phyloP scores from a whole-genome alignment of 2,888 invertebrate genomes.

The Acrobeloides nanus region DNA sequence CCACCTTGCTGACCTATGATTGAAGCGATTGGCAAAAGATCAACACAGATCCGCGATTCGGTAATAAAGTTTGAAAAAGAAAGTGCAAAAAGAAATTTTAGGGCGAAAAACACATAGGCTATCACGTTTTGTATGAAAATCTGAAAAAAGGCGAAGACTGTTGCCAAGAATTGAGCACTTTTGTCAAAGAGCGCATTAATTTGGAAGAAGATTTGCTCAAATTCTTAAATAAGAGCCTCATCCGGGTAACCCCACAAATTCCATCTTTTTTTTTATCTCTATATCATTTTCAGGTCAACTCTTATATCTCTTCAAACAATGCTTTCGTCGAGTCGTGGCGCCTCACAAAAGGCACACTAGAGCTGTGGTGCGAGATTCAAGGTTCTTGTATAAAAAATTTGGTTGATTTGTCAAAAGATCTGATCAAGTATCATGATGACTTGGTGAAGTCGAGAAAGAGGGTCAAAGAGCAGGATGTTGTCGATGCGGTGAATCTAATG shows the following conservation, averaged over 20 bases:
- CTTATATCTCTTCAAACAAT: conserved; percentile 20
- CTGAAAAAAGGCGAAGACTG: conserved; percentile 95
- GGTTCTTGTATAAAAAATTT: conserved; percentile 62
- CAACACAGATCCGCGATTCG: too few relatives aligned
- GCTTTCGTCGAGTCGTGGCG: conserved; percentile 44
- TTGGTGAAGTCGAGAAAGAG: conserved; percentile 86
- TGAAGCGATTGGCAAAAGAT: too few relatives aligned
- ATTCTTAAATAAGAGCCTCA: conserved; percentile 29
- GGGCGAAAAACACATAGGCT: conserved; percentile 86
- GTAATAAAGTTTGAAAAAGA: too few relatives aligned
- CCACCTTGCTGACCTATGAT: too few relatives aligned
- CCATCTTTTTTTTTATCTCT: too few relatives aligned
- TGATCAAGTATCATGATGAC: conserved; percentile 88
- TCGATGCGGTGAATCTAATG: conserved; percentile 58
- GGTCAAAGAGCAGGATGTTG: conserved; percentile 54
- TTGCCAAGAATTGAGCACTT: conserved; percentile 90
- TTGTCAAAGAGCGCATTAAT: too few relatives aligned
- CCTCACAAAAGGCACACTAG: conserved; percentile 45
- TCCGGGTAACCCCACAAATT: too few relatives aligned
- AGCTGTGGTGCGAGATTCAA: conserved; percentile 45
- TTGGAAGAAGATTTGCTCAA: too few relatives aligned
- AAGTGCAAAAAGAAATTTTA: too few relatives aligned
- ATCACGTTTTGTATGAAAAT: conserved; percentile 94
- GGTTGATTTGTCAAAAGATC: conserved; percentile 87
- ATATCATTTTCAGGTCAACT: conserved; percentile 26